Evolutionary conservation across 2,797 vertebrate species (phyloP), one percentile per base, ranked within the genome.

Genomic region (Alcedo atthis): DNA sequence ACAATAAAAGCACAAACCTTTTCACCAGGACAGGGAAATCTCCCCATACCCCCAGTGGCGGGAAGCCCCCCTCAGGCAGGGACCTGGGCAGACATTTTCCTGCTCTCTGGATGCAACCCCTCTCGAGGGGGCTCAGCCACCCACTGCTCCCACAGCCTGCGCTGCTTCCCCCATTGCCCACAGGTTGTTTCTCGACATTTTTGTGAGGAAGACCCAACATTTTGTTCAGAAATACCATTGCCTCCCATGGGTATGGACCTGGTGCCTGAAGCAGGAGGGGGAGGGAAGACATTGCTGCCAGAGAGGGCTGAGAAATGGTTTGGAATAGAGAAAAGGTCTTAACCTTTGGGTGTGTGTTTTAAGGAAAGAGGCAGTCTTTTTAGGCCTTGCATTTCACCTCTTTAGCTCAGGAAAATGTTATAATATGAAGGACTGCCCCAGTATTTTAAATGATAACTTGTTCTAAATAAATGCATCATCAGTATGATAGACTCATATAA

Each of bases 1-100:
- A 96, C 93, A 89, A 93, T 58, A 93, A 83, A 95, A 97, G 88
- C 94, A 93, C 88, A 45, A 42, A 81, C 94, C 94, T 95, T 92
- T 95, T 93, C 82, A 6, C 49, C 59, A 45, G 93, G 83, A 63
- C 75, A 86, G 70, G 53, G 24, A 61, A 49, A 48, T 4, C 35
- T 40, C 32, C 1, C 0, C 55, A 51, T 26, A 4, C 64, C 74
- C 55, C 58, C 20, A 43, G 19, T 32, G 48, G 32, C 9, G 0
- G 33, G 0, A 16, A 4, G 30, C 24, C 28, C 14, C 37, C 24
- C 59, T 58, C 43, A 61, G 58, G 33, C 16, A 25, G 58, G 42
- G 43, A 2, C 3, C 48, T 0, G 10, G 5, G 37, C 28, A 8
- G 15, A 19, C 1, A 0, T 58, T 58, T 13, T 4, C 9, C 24